Base-by-base conservation (phyloP, 1,140 invertebrate species). In the Acyrthosiphon pisum region DNA sequence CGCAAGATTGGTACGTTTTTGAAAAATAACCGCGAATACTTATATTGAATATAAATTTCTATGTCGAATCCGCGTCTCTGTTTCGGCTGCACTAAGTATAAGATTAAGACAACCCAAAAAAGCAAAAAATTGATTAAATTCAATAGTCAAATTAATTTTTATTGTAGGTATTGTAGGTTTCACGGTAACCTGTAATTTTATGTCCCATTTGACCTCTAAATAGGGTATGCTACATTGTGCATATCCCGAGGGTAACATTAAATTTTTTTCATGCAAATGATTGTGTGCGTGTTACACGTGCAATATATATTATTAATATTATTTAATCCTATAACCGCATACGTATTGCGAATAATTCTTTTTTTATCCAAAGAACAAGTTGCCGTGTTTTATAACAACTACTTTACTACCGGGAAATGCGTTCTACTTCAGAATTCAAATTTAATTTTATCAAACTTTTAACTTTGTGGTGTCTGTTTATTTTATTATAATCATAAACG, bases 181-280 rank as follows among this genome's bases (percentile, higher is more conserved):
- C 20, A 22, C 41, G 20, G 22, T 53, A 89, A n/a, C 46, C n/a
- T n/a, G 86, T 53, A 89, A 53, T 56, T 89, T 56, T 23, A 37
- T 23, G 35, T 56, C 37, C n/a, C 50, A 35, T 53, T 89, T 56
- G 88, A 89, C 88, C 88, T 89, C 88, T 41, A 89, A 89, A 87
- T 9, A 46, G 87, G 20, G 35, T 23, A 37, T 35, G 53, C 46
- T 23, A 89, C 87, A 89, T 89, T 89, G 87, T 53, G n/a, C 7
- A 35, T 46, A 46, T 89, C 87, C 87, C 87, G 1, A 53, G 87
- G 88, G 50, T 35, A 89, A 11, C 88, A 50, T 89, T 89, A n/a
- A 11, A 53, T 50, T 50, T 87, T 41, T n/a, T 50, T 26, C 87
- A 35, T 89, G n/a, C n/a, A 89, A 89, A 89, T 89, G 48, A 18